Percentiles rank a stretch among this genome's conserved stretches.
Evolutionary conservation across 2,113 vertebrate genomes (phyloP).

Genomic region (Tragelaphus imberbis): DNA sequence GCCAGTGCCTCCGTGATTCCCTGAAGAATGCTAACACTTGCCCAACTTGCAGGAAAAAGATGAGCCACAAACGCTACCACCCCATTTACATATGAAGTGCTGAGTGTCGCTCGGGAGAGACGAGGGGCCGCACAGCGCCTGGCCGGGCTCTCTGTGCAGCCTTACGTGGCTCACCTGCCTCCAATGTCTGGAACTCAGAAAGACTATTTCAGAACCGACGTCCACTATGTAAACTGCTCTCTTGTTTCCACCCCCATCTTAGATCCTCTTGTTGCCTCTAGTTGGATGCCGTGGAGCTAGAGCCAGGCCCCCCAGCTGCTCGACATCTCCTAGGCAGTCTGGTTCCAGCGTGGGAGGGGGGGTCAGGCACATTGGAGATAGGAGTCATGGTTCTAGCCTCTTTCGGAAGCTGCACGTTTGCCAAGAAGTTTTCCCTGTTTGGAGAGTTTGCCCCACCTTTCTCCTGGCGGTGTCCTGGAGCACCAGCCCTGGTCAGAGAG

Average conservation of each 20-base stretch:
- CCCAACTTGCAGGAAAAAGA: slow-evolving; percentile 94
- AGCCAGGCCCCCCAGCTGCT: not conserved
- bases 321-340: not conserved
- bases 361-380: not conserved
- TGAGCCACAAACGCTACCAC: slow-evolving; percentile 93
- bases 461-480: not conserved
- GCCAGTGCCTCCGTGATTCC: slow-evolving; percentile 92
- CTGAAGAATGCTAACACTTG: slow-evolving; percentile 90
- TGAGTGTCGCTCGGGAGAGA: slow-evolving; percentile 60
- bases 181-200: slow-evolving; percentile 61
- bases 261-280: slow-evolving; percentile 39
- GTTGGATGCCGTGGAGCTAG: slow-evolving; percentile 2
- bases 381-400: not conserved
- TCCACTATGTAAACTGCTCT: slow-evolving; percentile 60
- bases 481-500: not conserved
- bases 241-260: slow-evolving; percentile 19
- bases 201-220: slow-evolving; percentile 38
- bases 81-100: slow-evolving; percentile 93
- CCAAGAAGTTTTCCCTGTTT: not conserved
- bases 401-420: not conserved
- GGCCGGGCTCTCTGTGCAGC: not conserved
- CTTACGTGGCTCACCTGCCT: slow-evolving; percentile 45
- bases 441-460: not conserved
- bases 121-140: not conserved
- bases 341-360: not conserved